Percentiles rank a stretch among this genome's conserved stretches.
phyloP scores from a whole-genome alignment of 2,113 vertebrate species.

The Cygnus buccinator region DNA sequence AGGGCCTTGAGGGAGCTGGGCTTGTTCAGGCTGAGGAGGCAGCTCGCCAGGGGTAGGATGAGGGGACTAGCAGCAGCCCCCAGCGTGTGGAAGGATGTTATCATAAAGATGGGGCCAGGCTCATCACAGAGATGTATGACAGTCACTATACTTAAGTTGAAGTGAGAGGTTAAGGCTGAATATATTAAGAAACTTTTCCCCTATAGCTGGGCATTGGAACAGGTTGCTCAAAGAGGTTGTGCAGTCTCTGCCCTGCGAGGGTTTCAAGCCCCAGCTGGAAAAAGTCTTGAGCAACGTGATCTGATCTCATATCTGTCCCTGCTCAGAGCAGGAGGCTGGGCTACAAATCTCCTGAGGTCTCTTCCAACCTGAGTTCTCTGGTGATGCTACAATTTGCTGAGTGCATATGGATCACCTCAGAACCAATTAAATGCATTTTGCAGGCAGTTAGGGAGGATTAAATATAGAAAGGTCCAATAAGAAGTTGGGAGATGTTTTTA shows the following conservation, averaged over 20 bases:
- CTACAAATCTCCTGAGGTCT: background rate
- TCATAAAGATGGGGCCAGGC: background rate
- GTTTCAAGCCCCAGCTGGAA: background rate
- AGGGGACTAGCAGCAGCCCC: background rate
- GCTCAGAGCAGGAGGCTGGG: background rate
- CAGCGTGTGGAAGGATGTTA: background rate
- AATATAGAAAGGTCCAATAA: background rate
- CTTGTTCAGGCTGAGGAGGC: background rate
- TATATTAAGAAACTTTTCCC: background rate
- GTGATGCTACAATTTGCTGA: background rate
- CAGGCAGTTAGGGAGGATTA: background rate
- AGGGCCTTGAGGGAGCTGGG: background rate
- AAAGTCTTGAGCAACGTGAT: background rate
- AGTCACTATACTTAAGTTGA: background rate
- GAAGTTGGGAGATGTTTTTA: background rate
- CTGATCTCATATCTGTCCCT: background rate
- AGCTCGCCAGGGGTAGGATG: background rate
- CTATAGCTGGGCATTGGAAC: rapidly evolving
- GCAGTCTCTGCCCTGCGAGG: background rate
- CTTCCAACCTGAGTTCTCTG: background rate
- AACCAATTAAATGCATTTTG: background rate
- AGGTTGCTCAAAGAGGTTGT: background rate
- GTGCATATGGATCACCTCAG: background rate
- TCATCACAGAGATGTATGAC: background rate
- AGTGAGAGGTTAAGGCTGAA: background rate